Evolutionary conservation across 2,113 vertebrate genomes (phyloP).

Genomic region (Gobio gobio): DNA sequence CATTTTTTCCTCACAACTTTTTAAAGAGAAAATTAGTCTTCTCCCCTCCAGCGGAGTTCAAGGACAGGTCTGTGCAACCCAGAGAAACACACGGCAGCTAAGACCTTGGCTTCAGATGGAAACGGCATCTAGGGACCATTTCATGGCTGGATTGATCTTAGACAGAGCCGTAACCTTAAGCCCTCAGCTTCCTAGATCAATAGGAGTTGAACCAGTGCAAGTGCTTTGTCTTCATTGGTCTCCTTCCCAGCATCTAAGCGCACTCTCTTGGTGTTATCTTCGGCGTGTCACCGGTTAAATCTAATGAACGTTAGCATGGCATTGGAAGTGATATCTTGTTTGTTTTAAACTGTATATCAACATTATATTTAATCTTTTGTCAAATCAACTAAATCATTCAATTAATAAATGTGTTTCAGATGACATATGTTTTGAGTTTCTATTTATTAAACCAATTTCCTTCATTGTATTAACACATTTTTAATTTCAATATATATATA

Average conservation of each 20-base stretch:
- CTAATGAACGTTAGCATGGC: slow-evolving; percentile 13
- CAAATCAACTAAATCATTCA: no score
- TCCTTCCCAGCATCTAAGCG: slow-evolving; percentile 53
- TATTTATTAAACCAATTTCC: no score
- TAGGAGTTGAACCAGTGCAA: slow-evolving; percentile 58
- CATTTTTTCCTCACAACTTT: slow-evolving; percentile 55
- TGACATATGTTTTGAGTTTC: no score
- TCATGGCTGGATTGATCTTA: slow-evolving; percentile 65
- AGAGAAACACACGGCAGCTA: slow-evolving; percentile 69
- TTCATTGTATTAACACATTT: no score
- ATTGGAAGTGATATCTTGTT: neutral
- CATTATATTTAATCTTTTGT: no score
- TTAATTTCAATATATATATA: no score
- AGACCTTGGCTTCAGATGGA: slow-evolving; percentile 72
- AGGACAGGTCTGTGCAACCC: slow-evolving; percentile 75
- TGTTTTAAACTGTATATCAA: no score
- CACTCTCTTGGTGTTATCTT: slow-evolving; percentile 24
- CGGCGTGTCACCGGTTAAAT: slow-evolving; percentile 18
- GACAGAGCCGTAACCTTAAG: slow-evolving; percentile 63
- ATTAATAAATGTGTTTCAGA: no score
- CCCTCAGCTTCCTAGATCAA: slow-evolving; percentile 64
- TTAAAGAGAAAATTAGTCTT: slow-evolving; percentile 74
- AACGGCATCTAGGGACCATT: slow-evolving; percentile 65
- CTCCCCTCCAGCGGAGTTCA: slow-evolving; percentile 77
- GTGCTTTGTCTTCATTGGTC: slow-evolving; percentile 65